Conservation (phyloP, 1,140 invertebrate genomes). For the Heliconius nattereri region DNA sequence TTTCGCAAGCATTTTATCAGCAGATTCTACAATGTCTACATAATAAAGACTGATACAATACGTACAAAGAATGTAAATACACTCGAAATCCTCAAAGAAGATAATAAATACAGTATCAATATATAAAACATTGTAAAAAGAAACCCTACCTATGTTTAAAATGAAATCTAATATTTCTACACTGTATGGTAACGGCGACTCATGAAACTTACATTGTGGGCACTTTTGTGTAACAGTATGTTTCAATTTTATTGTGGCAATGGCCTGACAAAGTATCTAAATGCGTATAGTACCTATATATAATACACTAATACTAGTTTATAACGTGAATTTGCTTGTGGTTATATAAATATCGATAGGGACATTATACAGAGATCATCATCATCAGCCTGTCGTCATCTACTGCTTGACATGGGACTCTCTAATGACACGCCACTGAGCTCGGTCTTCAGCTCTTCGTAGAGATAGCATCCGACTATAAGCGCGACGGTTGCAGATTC, state of each 20-base stretch:
- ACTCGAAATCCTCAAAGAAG: neutral
- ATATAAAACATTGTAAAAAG: conserved; percentile 2
- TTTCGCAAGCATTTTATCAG: neutral
- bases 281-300: neutral
- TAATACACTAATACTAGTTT: neutral
- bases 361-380: neutral
- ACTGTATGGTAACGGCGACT: neutral
- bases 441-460: too few species aligned
- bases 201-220: conserved; percentile 1
- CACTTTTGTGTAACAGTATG: neutral
- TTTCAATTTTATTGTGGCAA: conserved; percentile 3
- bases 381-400: too few species aligned
- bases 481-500: too few species aligned
- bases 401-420: too few species aligned
- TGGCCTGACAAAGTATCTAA: neutral
- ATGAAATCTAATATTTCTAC: neutral
- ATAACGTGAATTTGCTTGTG: too few species aligned
- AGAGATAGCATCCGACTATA: too few species aligned
- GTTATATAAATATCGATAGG: neutral
- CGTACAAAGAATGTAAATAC: neutral
- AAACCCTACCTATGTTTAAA: conserved; percentile 3
- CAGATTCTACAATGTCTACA: neutral
- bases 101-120: neutral
- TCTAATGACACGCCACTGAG: too few species aligned
- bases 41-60: neutral